These are phyloP conservation scores for Tinea semifulvella DNA, from an alignment of 2,888 invertebrate genomes.

Conservation along the genomic window DNA sequence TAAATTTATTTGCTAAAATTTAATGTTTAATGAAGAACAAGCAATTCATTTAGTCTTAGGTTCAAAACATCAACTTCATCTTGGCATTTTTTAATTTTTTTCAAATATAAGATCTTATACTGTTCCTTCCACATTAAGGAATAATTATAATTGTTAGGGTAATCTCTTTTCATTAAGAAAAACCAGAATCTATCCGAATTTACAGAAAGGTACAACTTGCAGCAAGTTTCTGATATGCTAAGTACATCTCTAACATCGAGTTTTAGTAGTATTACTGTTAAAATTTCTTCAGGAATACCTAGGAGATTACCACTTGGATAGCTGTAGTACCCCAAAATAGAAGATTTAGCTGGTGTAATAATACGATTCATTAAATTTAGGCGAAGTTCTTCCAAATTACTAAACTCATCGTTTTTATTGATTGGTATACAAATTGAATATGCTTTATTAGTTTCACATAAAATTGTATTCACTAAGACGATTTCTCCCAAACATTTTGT, in stretches of 20 bases:
- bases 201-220: slow-evolving; percentile 26
- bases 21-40: too few species aligned
- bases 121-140: slow-evolving; percentile 22
- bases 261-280: slow-evolving; percentile 27
- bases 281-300: slow-evolving; percentile 29
- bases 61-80: too few species aligned
- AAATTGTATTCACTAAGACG: slow-evolving; percentile 27
- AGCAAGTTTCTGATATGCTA: slow-evolving; percentile 27
- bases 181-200: slow-evolving; percentile 30
- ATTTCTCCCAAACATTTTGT: slow-evolving; percentile 24
- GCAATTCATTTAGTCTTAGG: too few species aligned
- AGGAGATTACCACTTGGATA: slow-evolving; percentile 25
- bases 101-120: slow-evolving; percentile 28
- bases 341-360: slow-evolving; percentile 26
- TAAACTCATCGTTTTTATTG: slow-evolving; percentile 15
- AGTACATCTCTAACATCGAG: slow-evolving; percentile 28
- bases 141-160: slow-evolving; percentile 22
- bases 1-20: too few species aligned
- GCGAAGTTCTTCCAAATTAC: not conserved
- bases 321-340: slow-evolving; percentile 27
- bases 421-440: slow-evolving; percentile 28
- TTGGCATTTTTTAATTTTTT: too few species aligned
- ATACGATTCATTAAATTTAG: slow-evolving; percentile 26
- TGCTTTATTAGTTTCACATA: slow-evolving; percentile 24
- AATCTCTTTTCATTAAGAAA: slow-evolving; percentile 30